Percentiles rank a stretch among this genome's conserved stretches.
Evolutionary conservation across 2,888 invertebrate species (phyloP).

Genomic region (Leptinotarsa rubiginosa): DNA sequence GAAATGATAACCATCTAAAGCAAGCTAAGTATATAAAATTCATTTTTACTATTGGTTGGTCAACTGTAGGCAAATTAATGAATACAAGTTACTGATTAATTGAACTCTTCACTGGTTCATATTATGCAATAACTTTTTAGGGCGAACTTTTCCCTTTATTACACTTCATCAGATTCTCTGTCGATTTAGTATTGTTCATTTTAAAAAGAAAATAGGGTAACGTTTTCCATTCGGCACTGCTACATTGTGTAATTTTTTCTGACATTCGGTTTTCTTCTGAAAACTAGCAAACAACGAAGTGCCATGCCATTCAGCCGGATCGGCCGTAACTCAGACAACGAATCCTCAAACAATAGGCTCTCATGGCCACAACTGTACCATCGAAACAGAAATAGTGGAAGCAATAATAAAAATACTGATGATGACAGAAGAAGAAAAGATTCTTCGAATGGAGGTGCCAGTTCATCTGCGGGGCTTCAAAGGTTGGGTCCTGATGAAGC

Average conservation of each 20-base stretch:
- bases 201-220: not conserved
- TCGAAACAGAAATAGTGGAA: conserved; percentile 52
- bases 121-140: too few relatives aligned
- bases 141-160: too few relatives aligned
- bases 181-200: not conserved
- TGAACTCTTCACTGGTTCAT: too few relatives aligned
- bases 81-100: too few relatives aligned
- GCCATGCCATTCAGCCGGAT: conserved; percentile 59
- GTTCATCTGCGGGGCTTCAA: conserved; percentile 69
- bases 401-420: conserved; percentile 61
- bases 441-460: conserved; percentile 58
- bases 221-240: not conserved
- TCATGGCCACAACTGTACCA: conserved; percentile 72
- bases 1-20: too few relatives aligned
- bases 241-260: not conserved
- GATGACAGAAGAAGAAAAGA: conserved; percentile 66
- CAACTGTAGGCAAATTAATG: too few relatives aligned
- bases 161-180: too few relatives aligned
- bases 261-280: conserved; percentile 18
- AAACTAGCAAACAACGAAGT: conserved; percentile 65
- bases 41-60: too few relatives aligned
- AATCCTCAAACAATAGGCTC: conserved; percentile 67
- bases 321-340: conserved; percentile 67
- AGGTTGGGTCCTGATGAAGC: conserved; percentile 79
- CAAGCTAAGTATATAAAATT: too few relatives aligned